phyloP scores from a whole-genome alignment of 2,888 invertebrate species.

The Tromatobia lineatoria region DNA sequence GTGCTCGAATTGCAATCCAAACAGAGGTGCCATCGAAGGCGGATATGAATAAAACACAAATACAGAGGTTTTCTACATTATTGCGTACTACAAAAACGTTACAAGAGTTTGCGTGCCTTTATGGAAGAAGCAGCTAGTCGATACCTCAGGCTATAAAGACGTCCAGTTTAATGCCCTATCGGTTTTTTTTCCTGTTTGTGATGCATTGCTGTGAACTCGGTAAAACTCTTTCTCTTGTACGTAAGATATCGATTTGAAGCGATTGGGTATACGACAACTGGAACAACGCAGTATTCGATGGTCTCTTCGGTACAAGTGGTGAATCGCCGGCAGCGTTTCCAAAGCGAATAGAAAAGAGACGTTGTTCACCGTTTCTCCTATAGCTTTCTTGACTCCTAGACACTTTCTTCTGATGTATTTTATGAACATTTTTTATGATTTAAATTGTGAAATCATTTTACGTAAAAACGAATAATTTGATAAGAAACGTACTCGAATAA shows the following conservation, averaged over 20 bases:
- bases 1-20: background rate
- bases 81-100: no score
- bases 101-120: no score
- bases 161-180: background rate
- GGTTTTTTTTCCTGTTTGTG: background rate
- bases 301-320: background rate
- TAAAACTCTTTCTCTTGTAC: slow-evolving; percentile 22
- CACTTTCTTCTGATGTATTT: background rate
- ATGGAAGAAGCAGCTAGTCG: background rate
- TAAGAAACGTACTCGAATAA: no score
- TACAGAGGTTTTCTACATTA: no score
- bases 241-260: background rate
- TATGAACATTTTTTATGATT: no score
- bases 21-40: background rate
- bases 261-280: background rate
- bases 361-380: background rate
- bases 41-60: background rate
- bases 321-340: background rate
- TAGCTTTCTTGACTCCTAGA: background rate
- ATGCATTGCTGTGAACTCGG: slow-evolving; percentile 40
- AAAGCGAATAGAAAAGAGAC: background rate
- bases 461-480: no score
- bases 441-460: no score
- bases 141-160: background rate
- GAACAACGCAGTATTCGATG: background rate